These are phyloP conservation scores for Hydropsyche tenuis DNA, from an alignment of 1,140 invertebrate genomes.

Conservation along the genomic window DNA sequence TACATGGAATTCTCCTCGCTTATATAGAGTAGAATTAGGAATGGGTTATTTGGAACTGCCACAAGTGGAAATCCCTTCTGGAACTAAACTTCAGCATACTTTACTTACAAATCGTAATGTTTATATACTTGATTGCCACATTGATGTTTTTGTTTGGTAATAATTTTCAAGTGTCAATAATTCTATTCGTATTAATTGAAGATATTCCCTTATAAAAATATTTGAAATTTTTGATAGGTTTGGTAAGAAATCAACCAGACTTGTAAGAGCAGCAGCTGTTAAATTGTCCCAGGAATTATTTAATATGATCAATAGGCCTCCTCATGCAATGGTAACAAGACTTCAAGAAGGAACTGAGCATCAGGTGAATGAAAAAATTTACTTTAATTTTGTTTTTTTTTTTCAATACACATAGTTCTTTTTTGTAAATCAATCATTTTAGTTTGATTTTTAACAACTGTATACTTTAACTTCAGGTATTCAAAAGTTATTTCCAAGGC, in stretches of 20 bases:
- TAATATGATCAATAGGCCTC: conserved; percentile 88
- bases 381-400: too few relatives aligned
- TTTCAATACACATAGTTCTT: too few relatives aligned
- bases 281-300: conserved; percentile 96
- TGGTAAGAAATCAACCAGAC: conserved; percentile 95
- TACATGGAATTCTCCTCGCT: conserved; percentile 74
- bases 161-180: not conserved
- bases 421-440: too few relatives aligned
- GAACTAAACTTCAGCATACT: conserved; percentile 65
- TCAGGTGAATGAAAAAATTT: conserved; percentile 62
- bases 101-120: conserved; percentile 92
- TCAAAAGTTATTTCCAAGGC: conserved; percentile 96
- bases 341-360: conserved; percentile 87
- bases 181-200: not conserved
- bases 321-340: conserved; percentile 87
- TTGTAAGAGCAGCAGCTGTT: conserved; percentile 94
- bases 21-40: conserved; percentile 95
- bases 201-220: too few relatives aligned
- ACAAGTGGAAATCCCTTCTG: conserved; percentile 87
- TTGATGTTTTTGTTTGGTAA: conserved; percentile 98
- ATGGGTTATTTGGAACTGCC: conserved; percentile 99
- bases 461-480: conserved; percentile 69
- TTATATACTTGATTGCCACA: conserved; percentile 95
- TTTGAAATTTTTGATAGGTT: conserved; percentile 71
- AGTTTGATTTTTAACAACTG: too few relatives aligned